These are phyloP conservation scores for Strigamia crassipes DNA, from an alignment of 2,888 invertebrate genomes.

Conservation along the genomic window DNA sequence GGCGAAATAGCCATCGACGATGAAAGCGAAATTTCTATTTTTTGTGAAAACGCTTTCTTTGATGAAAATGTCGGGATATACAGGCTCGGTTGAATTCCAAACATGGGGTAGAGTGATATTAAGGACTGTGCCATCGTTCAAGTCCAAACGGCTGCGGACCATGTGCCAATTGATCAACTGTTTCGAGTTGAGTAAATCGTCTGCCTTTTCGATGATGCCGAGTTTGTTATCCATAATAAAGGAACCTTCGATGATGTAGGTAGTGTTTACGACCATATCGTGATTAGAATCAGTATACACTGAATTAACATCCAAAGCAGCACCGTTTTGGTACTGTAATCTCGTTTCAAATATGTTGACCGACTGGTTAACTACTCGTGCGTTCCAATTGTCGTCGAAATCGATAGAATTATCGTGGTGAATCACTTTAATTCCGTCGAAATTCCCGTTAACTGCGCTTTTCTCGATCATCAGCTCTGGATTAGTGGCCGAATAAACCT, in stretches of 20 bases:
- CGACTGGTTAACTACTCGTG: constrained; percentile 85
- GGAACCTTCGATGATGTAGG: constrained; percentile 83
- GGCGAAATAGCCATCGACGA: constrained; percentile 90
- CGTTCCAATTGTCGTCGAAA: constrained; percentile 80
- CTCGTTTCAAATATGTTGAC: constrained; percentile 79
- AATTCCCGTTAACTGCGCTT: constrained; percentile 63
- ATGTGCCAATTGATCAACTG: constrained; percentile 95
- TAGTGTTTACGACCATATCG: constrained; percentile 87
- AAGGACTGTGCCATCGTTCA: constrained; percentile 85
- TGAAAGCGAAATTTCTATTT: constrained; percentile 81
- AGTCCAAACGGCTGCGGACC: constrained; percentile 81
- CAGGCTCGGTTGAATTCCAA: constrained; percentile 93
- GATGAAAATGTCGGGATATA: constrained; percentile 86
- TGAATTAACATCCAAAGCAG: constrained; percentile 80
- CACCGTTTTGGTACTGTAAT: constrained; percentile 76
- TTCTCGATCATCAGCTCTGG: constrained; percentile 44
- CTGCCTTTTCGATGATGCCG: constrained; percentile 84
- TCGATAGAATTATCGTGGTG: constrained; percentile 76
- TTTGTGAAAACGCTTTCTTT: constrained; percentile 84
- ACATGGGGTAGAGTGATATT: constrained; percentile 89
- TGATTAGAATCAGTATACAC: constrained; percentile 81
- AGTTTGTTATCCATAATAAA: constrained; percentile 83
- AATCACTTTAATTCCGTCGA: constrained; percentile 76
- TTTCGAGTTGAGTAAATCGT: constrained; percentile 92
- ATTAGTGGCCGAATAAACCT: not conserved